Base-by-base conservation (phyloP, 2,113 vertebrate species). In the Cromileptes altivelis region DNA sequence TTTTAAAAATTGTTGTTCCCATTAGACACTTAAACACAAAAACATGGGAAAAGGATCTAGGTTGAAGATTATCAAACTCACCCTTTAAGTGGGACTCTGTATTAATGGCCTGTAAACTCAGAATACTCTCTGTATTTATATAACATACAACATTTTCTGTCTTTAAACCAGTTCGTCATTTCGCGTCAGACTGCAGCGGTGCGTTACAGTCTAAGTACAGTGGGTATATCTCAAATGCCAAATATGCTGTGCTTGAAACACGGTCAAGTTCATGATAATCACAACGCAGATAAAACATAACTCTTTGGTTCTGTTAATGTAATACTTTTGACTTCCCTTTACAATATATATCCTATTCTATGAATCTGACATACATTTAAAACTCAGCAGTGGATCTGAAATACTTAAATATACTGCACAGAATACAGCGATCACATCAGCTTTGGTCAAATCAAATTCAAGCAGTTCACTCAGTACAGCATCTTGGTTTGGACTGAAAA, bases 281-380 rank as follows among this genome's bases (percentile, higher is more conserved):
- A 37, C 30, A 71, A n/a, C 68, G 8, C 50, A 68, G 42, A 70
- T 60, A 19, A 65, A 84, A 86, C 21, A 21, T 19, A 78, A 82
- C 45, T 91, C 89, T 93, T 92, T 93, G 93, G 91, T 79, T 85
- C 47, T 83, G 8, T 55, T 61, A 19, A 69, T 71, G 80, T 77
- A 93, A 93, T 74, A 88, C 85, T 56, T 85, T 50, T 69, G 53
- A 85, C 77, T 84, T 78, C 49, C 63, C 82, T 86, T 80, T 53
- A 49, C 11, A 56, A 63, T 70, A 73, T 67, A 73, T 67, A 57
- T 30, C 9, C 8, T 58, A 19, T 37, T 71, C 19, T 53, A 21
- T 40, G 50, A 14, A 40, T 71, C 17, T 75, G 25, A 80, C 6
- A 1, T n/a, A 79, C 18, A 23, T 74, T 78, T 81, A n/a, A 63